Evolutionary conservation across 2,888 invertebrate species (phyloP), one percentile per base, ranked within the genome.

Genomic region (Spisula solida): DNA sequence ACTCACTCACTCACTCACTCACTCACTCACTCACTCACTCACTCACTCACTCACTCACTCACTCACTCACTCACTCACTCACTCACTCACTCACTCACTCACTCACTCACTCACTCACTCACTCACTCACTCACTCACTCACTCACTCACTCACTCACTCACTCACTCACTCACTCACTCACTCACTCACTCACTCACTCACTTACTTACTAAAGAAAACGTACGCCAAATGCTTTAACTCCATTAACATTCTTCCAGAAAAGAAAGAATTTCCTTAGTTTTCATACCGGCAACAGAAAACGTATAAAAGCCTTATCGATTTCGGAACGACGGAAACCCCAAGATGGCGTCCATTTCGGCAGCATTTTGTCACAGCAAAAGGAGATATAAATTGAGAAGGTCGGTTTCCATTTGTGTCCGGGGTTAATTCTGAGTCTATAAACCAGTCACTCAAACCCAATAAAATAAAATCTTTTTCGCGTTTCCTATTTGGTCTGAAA

Each of bases 401-500:
- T 41, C 78, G 78, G 78, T 78, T 51, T 55, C 31, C 55, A 84
- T 84, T 82, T 85, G 80, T 85, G 86, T 86, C 70, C 83, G 66
- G 79, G 80, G 86, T 83, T 88, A 86, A 88, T 88, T 88, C 88
- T 79, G 60, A 86, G 80, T 86, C 79, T 80, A 88, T 88, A 88
- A 88, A 88, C 78, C 55, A 88, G 88, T 82, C 88, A 88, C 86
- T 82, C 86, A 79, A 86, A 79, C 79, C 88, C 55, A 82, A 86
- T 86, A 88, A 81, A 86, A 86, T 82, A 48, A 88, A 88, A 86
- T 88, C 82, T 86, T 86, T 88, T 88, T 85, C 56, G 82, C 80
- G 66, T 87, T 88, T 88, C 82, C 80, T 81, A 86, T 86, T 88
- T 86, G 48, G 82, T 34, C 78, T 83, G 75, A 79, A 82, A 70